phyloP scores from a whole-genome alignment of 1,140 invertebrate species.

The Theocolax elegans region DNA sequence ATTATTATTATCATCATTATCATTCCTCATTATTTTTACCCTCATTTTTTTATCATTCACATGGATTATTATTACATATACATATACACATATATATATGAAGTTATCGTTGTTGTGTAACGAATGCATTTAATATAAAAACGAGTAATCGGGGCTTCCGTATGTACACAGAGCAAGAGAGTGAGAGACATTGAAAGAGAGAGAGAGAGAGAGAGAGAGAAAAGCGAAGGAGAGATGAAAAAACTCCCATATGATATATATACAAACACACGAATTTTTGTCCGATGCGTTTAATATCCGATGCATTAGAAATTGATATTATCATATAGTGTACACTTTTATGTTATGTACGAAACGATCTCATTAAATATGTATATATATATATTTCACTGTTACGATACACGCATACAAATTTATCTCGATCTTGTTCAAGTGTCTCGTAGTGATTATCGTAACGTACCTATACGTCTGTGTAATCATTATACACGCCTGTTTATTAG shows the following conservation, averaged over 20 bases:
- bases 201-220: too few species aligned
- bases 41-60: too few species aligned
- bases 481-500: slow-evolving; percentile 44
- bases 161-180: slow-evolving; percentile 2
- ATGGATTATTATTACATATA: too few species aligned
- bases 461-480: slow-evolving; percentile 49
- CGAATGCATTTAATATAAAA: neutral
- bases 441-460: slow-evolving; percentile 46
- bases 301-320: slow-evolving; percentile 7
- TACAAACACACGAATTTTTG: too few species aligned
- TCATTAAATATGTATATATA: slow-evolving; percentile 42
- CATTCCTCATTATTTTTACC: too few species aligned
- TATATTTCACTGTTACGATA: slow-evolving; percentile 17
- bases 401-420: slow-evolving; percentile 25
- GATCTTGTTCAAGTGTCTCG: slow-evolving; percentile 36
- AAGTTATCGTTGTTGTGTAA: slow-evolving; percentile 10
- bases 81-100: too few species aligned
- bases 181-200: too few species aligned
- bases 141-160: neutral
- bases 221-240: too few species aligned
- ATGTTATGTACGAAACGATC: slow-evolving; percentile 44
- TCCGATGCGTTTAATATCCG: neutral
- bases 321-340: slow-evolving; percentile 1
- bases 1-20: slow-evolving; percentile 31
- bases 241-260: too few species aligned